Evolutionary conservation across 2,797 vertebrate species (phyloP).

Genomic region (Steatocranus sp.): DNA sequence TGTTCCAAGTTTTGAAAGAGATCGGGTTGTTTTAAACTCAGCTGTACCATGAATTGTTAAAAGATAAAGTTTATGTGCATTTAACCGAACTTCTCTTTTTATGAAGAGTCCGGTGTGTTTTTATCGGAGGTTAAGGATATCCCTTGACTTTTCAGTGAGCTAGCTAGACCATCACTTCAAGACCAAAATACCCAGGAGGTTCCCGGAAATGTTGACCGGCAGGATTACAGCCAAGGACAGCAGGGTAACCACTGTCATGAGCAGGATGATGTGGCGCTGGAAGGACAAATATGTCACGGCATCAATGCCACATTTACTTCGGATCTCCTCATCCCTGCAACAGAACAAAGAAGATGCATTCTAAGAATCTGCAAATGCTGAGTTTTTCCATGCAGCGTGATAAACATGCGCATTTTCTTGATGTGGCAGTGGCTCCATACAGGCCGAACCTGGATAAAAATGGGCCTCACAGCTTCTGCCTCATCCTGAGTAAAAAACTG

Average conservation of each 20-base stretch:
- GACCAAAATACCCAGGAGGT: slow-evolving; percentile 85
- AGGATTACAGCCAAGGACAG: slow-evolving; percentile 92
- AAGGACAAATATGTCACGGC: slow-evolving; percentile 94
- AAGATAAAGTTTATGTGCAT: neutral
- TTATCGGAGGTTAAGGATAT: slow-evolving; percentile 40
- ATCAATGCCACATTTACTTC: slow-evolving; percentile 92
- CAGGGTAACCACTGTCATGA: slow-evolving; percentile 86
- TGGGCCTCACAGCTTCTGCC: neutral
- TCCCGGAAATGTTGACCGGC: slow-evolving; percentile 92
- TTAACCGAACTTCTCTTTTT: neutral
- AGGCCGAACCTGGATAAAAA: neutral
- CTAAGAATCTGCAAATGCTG: neutral
- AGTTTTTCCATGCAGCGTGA: neutral
- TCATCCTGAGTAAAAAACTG: slow-evolving; percentile 40
- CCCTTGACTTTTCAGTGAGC: slow-evolving; percentile 30
- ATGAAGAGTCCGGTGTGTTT: neutral
- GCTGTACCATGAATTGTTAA: neutral
- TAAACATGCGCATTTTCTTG: neutral
- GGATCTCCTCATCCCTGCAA: slow-evolving; percentile 90
- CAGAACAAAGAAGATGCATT: neutral
- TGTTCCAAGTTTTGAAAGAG: neutral
- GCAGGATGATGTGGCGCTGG: slow-evolving; percentile 92
- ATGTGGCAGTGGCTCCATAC: neutral
- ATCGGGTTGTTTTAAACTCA: neutral
- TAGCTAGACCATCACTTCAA: slow-evolving; percentile 8